These are phyloP conservation scores for Colostygia pectinataria DNA, from an alignment of 2,888 invertebrate species.

Conservation along the genomic window DNA sequence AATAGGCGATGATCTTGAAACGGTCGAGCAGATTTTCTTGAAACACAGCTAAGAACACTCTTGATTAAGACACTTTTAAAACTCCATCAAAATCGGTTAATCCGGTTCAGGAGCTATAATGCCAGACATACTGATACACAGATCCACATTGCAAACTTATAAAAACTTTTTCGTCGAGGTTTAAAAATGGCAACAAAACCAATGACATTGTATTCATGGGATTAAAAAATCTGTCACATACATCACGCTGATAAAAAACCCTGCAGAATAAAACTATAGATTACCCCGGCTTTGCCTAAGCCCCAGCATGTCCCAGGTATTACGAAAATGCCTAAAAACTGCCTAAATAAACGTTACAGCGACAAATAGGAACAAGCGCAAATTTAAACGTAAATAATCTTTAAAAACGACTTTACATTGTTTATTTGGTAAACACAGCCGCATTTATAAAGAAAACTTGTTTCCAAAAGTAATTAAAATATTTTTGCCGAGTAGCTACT, in stretches of 20 bases:
- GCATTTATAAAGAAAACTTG: slow-evolving; percentile 2
- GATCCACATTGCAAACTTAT: no score
- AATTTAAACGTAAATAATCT: slow-evolving; percentile 21
- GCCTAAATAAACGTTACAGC: slow-evolving; percentile 6
- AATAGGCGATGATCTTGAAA: no score
- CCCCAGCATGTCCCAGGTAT: slow-evolving; percentile 14
- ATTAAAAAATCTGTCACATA: slow-evolving; percentile 13
- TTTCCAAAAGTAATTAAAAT: no score
- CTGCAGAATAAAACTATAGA: slow-evolving; percentile 13
- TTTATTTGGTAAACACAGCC: slow-evolving; percentile 4
- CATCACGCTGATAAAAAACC: slow-evolving; percentile 21
- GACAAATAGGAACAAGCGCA: slow-evolving; percentile 21
- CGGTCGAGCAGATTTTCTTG: no score
- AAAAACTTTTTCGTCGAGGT: no score
- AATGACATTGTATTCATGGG: slow-evolving; percentile 4
- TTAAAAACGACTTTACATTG: slow-evolving; percentile 18
- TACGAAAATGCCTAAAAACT: slow-evolving; percentile 20
- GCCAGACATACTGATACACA: no score
- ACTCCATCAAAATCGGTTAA: no score
- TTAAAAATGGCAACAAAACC: neutral
- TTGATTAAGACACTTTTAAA: no score
- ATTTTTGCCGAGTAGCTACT: no score
- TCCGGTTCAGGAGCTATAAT: no score
- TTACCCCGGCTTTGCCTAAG: slow-evolving; percentile 21
- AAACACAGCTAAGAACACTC: no score